Evolutionary conservation across 2,888 invertebrate genomes (phyloP), one percentile per base, ranked within the genome.

Genomic region (Diabrotica balteata): DNA sequence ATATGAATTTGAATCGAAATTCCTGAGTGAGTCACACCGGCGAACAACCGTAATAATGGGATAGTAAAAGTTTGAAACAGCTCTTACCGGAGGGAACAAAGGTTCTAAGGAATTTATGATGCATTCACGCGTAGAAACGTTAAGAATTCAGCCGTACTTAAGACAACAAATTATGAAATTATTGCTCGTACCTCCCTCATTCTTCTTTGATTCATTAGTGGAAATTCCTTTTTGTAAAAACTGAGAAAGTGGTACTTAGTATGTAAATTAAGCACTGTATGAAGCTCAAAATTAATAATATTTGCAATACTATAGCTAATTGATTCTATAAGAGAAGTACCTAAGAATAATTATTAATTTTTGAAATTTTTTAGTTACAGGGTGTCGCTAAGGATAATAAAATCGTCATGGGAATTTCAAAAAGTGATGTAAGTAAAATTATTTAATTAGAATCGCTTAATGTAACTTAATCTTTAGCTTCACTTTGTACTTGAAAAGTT

Each of bases 401-500:
- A 68, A 66, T 57, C 45, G 66, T 65, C 47, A 70, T 60, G 66
- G 57, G 52, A 52, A 66, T 66, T 60, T 51, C 63, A 55, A 67
- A 65, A 63, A 54, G 42, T 32, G 42, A 66, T 52, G 66, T 66
- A 59, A 63, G 51, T 63, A 32, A 32, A 32, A 32, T 32, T 32
- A 32, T 32, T 32, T 32, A 4, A 32, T 32, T 32, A 17, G 17
- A 17, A 17, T 1, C 17, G 17, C 17, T 17, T 17, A 17, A 17
- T 17, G 2, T 17, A 1, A 17, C 17, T 17, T 17, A 17, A 17
- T 17, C 17, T 17, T n/a, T n/a, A n/a, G n/a, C n/a, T n/a, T n/a
- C n/a, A n/a, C n/a, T n/a, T n/a, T n/a, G n/a, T n/a, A n/a, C n/a
- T n/a, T n/a, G n/a, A n/a, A n/a, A n/a, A n/a, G n/a, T n/a, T n/a